phyloP scores from a whole-genome alignment of 2,797 vertebrate species.

The Momotus momota region DNA sequence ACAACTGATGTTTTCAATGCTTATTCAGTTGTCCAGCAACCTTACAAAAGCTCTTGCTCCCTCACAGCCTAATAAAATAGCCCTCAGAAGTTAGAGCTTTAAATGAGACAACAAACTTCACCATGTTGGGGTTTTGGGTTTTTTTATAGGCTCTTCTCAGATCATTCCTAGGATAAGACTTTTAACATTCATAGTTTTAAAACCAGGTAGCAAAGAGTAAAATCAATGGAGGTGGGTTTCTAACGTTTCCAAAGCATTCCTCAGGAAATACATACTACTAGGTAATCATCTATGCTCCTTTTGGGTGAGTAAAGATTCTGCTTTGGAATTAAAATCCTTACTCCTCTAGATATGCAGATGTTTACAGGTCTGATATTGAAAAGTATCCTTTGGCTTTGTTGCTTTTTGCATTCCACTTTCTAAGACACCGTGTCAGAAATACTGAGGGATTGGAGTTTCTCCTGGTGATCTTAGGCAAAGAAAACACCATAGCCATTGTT shows the following conservation, averaged over 20 bases:
- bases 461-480: background rate
- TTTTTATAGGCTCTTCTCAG: background rate
- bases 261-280: background rate
- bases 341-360: background rate
- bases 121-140: background rate
- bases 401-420: background rate
- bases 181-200: background rate
- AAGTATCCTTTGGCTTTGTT: background rate
- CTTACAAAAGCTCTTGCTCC: background rate
- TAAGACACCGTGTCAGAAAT: background rate
- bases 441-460: background rate
- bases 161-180: background rate
- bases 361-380: background rate
- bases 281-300: background rate
- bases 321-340: background rate
- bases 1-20: background rate
- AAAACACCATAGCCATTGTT: background rate
- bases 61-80: background rate
- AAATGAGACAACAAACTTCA: background rate
- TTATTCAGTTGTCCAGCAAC: too few species aligned
- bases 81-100: background rate
- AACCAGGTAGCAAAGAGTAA: background rate
- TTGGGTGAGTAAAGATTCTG: background rate
- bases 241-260: background rate
- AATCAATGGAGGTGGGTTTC: background rate